A percentile compares a stretch with the other conserved stretches of the same genome.
These are phyloP conservation scores for Casuarius casuarius DNA, from an alignment of 2,113 vertebrate species.

Conservation along the genomic window DNA sequence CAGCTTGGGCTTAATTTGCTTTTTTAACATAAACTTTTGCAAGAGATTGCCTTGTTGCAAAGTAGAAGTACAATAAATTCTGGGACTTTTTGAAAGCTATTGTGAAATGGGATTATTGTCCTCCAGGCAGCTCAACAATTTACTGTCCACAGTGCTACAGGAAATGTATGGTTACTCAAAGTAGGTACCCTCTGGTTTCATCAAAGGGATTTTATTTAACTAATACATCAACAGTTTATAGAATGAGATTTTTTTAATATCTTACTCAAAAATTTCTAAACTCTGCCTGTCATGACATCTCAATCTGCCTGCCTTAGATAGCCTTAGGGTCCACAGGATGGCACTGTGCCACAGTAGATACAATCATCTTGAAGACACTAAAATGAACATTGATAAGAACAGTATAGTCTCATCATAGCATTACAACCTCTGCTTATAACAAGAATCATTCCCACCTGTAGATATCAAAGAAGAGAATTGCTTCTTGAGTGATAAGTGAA, in stretches of 20 bases:
- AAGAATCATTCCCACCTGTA: not conserved
- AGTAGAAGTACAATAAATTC: not conserved
- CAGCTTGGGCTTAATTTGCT: not conserved
- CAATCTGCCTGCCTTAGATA: not conserved
- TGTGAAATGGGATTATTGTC: not conserved
- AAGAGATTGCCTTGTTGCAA: not conserved
- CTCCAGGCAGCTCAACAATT: not conserved
- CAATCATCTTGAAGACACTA: not conserved
- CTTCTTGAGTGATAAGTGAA: not conserved
- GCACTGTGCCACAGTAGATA: constrained; percentile 23
- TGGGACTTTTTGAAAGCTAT: not conserved
- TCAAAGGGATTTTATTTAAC: not conserved
- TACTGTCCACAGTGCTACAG: not conserved
- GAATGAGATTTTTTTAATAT: not conserved
- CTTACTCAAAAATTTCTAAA: not conserved
- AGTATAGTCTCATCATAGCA: not conserved
- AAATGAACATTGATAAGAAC: not conserved
- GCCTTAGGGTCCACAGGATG: not conserved
- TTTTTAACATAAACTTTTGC: not conserved
- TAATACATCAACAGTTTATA: not conserved
- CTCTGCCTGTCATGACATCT: not conserved
- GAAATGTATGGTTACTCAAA: not conserved
- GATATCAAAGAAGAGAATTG: not conserved
- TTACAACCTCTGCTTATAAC: not conserved
- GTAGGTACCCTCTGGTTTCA: not conserved